Evolutionary conservation across 2,113 vertebrate species (phyloP), one percentile per base, ranked within the genome.

Genomic region (Toxostoma redivivum): DNA sequence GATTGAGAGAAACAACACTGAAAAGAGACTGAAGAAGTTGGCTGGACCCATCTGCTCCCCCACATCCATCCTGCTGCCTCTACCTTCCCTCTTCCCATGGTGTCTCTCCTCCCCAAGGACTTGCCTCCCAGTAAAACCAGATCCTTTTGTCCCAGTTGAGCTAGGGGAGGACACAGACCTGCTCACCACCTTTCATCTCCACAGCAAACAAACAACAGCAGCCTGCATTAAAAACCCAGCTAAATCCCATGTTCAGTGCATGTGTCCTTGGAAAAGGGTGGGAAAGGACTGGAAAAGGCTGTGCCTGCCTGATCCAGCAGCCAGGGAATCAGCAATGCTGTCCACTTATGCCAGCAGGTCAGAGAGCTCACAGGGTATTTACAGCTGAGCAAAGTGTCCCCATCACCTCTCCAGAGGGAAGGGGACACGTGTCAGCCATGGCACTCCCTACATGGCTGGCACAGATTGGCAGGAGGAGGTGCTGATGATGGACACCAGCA

Each of bases 401-500:
- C 88, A 45, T 42, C 93, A 73, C 48, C 7, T 4, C 74, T 82
- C 10, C 74, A 47, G 71, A 61, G 66, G 88, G 48, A 76, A 67
- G 28, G 30, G 81, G 73, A 86, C 89, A 88, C 0, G 7, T 0
- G 2, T 10, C 7, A 16, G 31, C 53, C 4, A 0, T 15, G 0
- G 9, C 2, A 0, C 25, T 92, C 94, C 92, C 82, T 51, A 67
- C 88, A 71, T 74, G 94, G 95, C 71, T 88, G 79, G 67, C 1
- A 1, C 60, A 62, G 87, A 88, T 78, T 2, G 0, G 51, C 80
- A 64, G 51, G 19, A 0, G 6, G 64, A 94, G 51, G 79, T 81
- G 93, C 69, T 0, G 3, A 10, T 97, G 95, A 97, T 74, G 61
- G 95, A 97, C 95, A 96, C 88, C 71, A 67, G 82, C 96, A 96